A percentile compares a stretch with the other conserved stretches of the same genome.
phyloP scores from a whole-genome alignment of 2,888 invertebrate genomes.

The Maniola hyperantus region DNA sequence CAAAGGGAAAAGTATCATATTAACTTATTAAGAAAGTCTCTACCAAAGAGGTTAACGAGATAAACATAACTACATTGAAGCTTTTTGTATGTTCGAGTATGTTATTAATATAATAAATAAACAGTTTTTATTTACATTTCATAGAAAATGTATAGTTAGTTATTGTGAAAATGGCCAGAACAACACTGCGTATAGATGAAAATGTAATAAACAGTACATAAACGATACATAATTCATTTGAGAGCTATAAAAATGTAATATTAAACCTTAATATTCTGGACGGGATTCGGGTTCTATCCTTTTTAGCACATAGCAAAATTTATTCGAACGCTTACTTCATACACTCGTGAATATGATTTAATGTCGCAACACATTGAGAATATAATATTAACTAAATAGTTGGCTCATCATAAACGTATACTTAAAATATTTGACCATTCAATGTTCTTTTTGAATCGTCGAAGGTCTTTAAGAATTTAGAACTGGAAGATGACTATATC shows the following conservation, averaged over 20 bases:
- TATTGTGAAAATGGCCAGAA: background rate
- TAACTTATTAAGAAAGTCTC: no score
- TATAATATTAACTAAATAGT: background rate
- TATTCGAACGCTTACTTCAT: conserved; percentile 3
- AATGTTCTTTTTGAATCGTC: no score
- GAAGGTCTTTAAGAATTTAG: no score
- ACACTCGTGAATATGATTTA: conserved; percentile 5
- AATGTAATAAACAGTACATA: background rate
- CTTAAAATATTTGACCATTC: no score
- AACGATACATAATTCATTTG: conserved; percentile 26
- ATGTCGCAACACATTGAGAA: background rate
- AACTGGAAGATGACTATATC: no score
- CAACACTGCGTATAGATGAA: background rate
- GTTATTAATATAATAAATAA: no score
- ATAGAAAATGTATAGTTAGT: no score
- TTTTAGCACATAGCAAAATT: background rate
- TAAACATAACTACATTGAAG: no score
- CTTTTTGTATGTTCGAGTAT: no score
- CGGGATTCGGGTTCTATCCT: background rate
- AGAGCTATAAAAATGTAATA: conserved; percentile 22
- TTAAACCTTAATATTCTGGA: background rate
- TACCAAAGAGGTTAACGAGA: no score
- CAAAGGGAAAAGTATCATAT: no score
- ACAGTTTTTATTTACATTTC: no score
- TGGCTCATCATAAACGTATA: background rate